Conservation (phyloP, 2,113 vertebrate species). For the Gobio gobio region DNA sequence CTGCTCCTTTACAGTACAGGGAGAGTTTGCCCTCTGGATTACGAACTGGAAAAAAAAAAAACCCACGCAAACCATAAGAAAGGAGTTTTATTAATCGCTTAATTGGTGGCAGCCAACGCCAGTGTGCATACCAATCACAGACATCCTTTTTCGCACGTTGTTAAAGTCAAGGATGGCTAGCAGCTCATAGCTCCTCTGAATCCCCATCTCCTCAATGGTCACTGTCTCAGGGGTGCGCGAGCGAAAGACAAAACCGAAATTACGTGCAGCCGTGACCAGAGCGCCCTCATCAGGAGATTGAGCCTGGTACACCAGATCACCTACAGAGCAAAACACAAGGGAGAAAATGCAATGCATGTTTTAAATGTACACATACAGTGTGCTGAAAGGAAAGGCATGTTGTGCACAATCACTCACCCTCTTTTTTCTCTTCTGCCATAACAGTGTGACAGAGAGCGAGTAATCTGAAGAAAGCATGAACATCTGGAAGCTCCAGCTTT, state of each 20-base stretch:
- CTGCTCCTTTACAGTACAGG: conserved; percentile 95
- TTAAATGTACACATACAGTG: not conserved
- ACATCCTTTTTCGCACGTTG: conserved; percentile 96
- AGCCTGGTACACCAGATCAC: conserved; percentile 86
- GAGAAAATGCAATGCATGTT: not conserved
- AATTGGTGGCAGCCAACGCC: not conserved
- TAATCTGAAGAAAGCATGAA: conserved; percentile 88
- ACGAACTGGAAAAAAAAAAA: conserved; percentile 74
- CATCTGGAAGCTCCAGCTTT: conserved; percentile 75
- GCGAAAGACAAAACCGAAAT: conserved; percentile 93
- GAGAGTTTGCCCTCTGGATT: conserved; percentile 85
- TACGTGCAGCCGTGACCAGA: conserved; percentile 91
- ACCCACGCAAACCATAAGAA: not conserved
- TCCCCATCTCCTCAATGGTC: conserved; percentile 87
- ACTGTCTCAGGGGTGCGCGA: conserved; percentile 89
- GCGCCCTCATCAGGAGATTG: conserved; percentile 98
- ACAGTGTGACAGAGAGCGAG: conserved; percentile 94
- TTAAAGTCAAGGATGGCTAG: conserved; percentile 93
- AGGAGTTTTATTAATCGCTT: not conserved
- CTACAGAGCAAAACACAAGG: conserved; percentile 20
- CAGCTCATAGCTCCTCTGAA: conserved; percentile 82
- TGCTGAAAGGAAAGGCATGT: not conserved
- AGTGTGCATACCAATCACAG: conserved; percentile 85
- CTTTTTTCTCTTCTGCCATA: conserved; percentile 90
- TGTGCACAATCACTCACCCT: conserved; percentile 72